Evolutionary conservation across 2,888 invertebrate genomes (phyloP), one percentile per base, ranked within the genome.

Genomic region (Luperina nickerlii): DNA sequence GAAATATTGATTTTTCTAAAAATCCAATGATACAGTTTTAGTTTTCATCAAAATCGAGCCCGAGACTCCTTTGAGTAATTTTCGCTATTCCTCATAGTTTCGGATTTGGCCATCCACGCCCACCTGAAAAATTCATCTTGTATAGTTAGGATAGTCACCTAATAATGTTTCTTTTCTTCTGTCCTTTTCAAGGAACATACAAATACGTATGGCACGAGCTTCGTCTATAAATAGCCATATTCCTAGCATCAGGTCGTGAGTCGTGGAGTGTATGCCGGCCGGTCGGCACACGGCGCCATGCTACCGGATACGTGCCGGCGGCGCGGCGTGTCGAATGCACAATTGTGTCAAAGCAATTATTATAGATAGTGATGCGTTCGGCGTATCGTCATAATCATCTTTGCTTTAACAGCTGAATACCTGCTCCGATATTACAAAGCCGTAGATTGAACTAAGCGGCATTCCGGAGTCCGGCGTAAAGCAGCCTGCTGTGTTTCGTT

Each of bases 261-360:
- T 69, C 60, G 85, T 76, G 73, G 48, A 63, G 62, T 68, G 15
- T 18, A 2, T 45, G 24, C 62, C 48, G 51, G n/a, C 38, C 27
- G 7, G 57, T 51, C 63, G 45, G 27, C 48, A 42, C 45, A 24
- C 20, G 79, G 69, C 84, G 85, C 71, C 74, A 38, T 38, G 24
- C 27, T 13, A 57, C 70, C 83, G 83, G 83, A 83, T 72, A 48
- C 63, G 24, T 18, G 32, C 45, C 38, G n/a, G 2, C 48, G 7
- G 45, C 60, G 45, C n/a, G n/a, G n/a, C n/a, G n/a, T 45, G 24
- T 32, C 45, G 85, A 57, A 81, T 81, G 72, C 74, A 69, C 72
- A 80, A 85, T 85, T 60, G 72, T 73, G 68, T 51, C 72, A 42
- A 9, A 48, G 60, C 48, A 68, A 84, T 82, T 74, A 84, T 9